Percentiles rank a stretch among this genome's conserved stretches.
Conservation (phyloP, 2,888 invertebrate species). For the Hyposoter didymator region DNA sequence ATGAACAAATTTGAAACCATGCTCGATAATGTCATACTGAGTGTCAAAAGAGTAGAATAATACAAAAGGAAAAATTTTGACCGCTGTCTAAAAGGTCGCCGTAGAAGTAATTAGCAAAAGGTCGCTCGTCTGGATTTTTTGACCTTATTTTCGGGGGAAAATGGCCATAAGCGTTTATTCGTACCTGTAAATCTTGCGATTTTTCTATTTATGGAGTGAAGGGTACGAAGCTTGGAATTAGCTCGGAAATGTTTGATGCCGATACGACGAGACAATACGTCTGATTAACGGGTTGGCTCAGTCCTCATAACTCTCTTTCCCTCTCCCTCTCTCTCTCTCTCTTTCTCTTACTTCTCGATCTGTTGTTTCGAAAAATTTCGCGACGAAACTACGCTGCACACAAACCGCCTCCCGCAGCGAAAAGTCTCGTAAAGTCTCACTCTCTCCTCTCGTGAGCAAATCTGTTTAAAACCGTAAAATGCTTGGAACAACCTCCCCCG, state of each 20-base stretch:
- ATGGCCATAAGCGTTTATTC: slow-evolving; percentile 10
- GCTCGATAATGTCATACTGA: background rate
- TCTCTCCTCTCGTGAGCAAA: slow-evolving; percentile 54
- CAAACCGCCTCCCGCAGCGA: slow-evolving; percentile 60
- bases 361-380: slow-evolving; percentile 22
- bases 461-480: slow-evolving; percentile 69
- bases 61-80: slow-evolving; percentile 8
- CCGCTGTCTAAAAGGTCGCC: slow-evolving; percentile 23
- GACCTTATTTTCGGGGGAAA: slow-evolving; percentile 62
- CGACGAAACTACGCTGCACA: slow-evolving; percentile 22
- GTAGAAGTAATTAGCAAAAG: slow-evolving; percentile 53
- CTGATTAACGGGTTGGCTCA: slow-evolving; percentile 53
- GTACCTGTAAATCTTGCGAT: slow-evolving; percentile 40
- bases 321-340: slow-evolving; percentile 36
- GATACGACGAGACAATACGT: slow-evolving; percentile 47
- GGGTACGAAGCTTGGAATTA: slow-evolving; percentile 43
- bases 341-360: slow-evolving; percentile 27
- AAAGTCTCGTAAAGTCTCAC: slow-evolving; percentile 65
- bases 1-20: too few relatives aligned
- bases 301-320: slow-evolving; percentile 33
- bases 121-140: slow-evolving; percentile 50
- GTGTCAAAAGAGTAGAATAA: slow-evolving; percentile 14
- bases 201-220: slow-evolving; percentile 3
- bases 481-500: slow-evolving; percentile 54
- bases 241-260: slow-evolving; percentile 21